These are phyloP conservation scores for Drosophila gunungcola DNA, from an alignment of 1,140 invertebrate species.

Conservation along the genomic window DNA sequence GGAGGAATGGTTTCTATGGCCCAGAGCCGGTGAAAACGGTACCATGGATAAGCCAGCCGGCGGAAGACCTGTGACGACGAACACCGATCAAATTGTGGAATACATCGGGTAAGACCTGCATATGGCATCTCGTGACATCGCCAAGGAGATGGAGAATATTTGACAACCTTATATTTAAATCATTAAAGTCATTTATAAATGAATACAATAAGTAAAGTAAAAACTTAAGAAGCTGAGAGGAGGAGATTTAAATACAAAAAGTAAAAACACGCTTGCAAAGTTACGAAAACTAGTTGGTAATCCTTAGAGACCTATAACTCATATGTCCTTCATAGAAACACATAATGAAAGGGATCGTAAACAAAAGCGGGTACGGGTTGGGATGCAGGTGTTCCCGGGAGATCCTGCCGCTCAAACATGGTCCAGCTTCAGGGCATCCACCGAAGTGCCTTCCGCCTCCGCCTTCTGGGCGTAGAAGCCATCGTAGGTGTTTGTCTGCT, in stretches of 20 bases:
- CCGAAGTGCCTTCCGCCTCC: constrained; percentile 48
- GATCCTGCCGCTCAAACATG: constrained; percentile 54
- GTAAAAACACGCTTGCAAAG: constrained; percentile 14
- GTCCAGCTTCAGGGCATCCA: constrained; percentile 62
- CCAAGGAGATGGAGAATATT: no score
- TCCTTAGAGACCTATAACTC: constrained; percentile 38
- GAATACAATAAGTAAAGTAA: constrained; percentile 30
- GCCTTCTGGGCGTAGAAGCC: constrained; percentile 67
- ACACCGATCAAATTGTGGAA: no score
- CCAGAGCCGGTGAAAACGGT: no score
- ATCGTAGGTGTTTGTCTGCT: constrained; percentile 68
- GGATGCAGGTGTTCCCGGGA: background rate
- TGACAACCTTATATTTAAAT: constrained; percentile 13
- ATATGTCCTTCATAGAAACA: constrained; percentile 49
- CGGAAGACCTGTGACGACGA: no score
- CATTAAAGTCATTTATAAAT: constrained; percentile 14
- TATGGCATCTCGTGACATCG: no score
- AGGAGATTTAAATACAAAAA: constrained; percentile 32
- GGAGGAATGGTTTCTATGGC: no score
- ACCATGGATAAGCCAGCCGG: no score
- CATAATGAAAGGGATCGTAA: constrained; percentile 25
- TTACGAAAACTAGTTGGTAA: constrained; percentile 37
- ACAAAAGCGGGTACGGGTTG: constrained; percentile 1
- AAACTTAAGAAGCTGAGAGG: constrained; percentile 27
- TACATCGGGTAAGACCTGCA: no score